Evolutionary conservation across 2,888 invertebrate species (phyloP), one percentile per base, ranked within the genome.

Genomic region (Cataglyphis rosenhaueri): DNA sequence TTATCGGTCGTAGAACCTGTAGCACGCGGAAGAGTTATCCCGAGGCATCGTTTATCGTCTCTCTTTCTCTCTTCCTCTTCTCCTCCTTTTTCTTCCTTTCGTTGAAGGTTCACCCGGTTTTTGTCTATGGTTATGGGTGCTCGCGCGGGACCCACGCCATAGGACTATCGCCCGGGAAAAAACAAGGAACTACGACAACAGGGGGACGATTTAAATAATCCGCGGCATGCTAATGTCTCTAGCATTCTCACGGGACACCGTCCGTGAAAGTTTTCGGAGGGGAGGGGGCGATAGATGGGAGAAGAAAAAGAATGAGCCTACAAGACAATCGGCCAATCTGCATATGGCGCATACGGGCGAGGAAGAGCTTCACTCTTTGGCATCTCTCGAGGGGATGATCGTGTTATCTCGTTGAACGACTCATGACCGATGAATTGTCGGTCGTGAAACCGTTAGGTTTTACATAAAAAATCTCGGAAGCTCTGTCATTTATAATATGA

Each of bases 181-280:
- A 90, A 91, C 89, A 90, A 91, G 91, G 85, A 88, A 78, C 76
- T 70, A 68, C 73, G 84, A 87, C 88, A 88, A 91, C 86, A 66
- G 87, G 61, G 86, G 84, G 92, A 92, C 92, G 91, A 94, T 94
- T 94, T 94, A 93, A 94, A 94, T 94, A 94, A 94, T 94, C 94
- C 93, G 91, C 91, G 92, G 89, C 90, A 93, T 92, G 93, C 93
- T 93, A 93, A 94, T 94, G 91, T 88, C 85, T 88, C 87, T 86
- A 87, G 92, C 92, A 94, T 93, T 94, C 94, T 94, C 94, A 93
- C 93, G 93, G 89, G 84, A 87, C 82, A 68, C 61, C 32, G 78
- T 41, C 75, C 64, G 78, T 78, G 44, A 78, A 78, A 61, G 64
- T 84, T 71, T 55, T 70, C 29, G 84, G 8, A 25, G 59, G 66